These are phyloP conservation scores for Uloborus plumipes DNA, from an alignment of 2,888 invertebrate species.

Conservation along the genomic window DNA sequence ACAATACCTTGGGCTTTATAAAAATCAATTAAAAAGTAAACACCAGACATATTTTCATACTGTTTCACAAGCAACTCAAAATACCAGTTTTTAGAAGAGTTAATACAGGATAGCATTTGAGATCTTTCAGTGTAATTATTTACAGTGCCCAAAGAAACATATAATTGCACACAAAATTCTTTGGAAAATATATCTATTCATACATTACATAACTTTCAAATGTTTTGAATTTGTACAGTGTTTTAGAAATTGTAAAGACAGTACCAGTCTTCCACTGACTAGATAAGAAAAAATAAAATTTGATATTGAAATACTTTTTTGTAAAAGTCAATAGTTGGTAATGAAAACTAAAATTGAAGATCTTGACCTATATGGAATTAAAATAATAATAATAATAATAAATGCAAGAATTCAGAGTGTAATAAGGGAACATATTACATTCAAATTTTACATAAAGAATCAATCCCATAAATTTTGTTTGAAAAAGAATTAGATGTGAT, in stretches of 20 bases:
- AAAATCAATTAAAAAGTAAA: constrained; percentile 38
- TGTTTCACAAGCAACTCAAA: constrained; percentile 20
- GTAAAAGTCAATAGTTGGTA: not conserved
- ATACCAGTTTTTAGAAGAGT: constrained; percentile 1
- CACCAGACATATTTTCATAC: constrained; percentile 22
- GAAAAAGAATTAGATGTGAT: too few relatives aligned
- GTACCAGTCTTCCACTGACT: constrained; percentile 30
- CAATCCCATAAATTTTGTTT: too few relatives aligned
- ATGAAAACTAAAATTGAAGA: not conserved
- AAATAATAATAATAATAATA: too few relatives aligned
- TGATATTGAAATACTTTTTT: not conserved
- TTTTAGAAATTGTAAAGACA: not conserved
- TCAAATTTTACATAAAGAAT: too few relatives aligned
- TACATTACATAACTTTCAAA: constrained; percentile 26
- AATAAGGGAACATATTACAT: too few relatives aligned
- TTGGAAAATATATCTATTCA: constrained; percentile 57
- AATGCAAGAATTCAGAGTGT: too few relatives aligned
- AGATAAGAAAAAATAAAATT: constrained; percentile 12
- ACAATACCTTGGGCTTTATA: constrained; percentile 50
- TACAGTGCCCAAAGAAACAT: constrained; percentile 49
- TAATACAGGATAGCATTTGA: constrained; percentile 24
- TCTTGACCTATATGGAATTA: not conserved
- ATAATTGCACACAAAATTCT: constrained; percentile 59
- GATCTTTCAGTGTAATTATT: constrained; percentile 29
- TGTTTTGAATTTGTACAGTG: constrained; percentile 3